Percentiles rank a stretch among this genome's conserved stretches.
Conservation (phyloP, 2,888 invertebrate genomes). For the Melolontha melolontha region DNA sequence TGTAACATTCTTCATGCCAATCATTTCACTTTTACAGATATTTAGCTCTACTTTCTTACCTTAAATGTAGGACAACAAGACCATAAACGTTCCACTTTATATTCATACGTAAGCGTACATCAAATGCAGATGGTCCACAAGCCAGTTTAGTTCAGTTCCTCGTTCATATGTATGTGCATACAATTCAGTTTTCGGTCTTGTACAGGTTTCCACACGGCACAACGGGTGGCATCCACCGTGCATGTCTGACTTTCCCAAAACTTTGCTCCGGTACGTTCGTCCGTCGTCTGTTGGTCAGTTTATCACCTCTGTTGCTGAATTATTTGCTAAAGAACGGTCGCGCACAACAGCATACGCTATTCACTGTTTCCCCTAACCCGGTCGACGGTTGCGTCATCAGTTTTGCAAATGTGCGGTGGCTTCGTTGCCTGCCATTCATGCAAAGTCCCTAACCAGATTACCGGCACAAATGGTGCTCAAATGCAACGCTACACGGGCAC, state of each 20-base stretch:
- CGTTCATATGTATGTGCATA: background rate
- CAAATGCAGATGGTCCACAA: slow-evolving; percentile 16
- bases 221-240: slow-evolving; percentile 23
- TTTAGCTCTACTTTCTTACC: no score
- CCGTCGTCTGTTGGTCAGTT: slow-evolving; percentile 21
- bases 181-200: slow-evolving; percentile 21
- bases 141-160: background rate
- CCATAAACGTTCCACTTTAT: slow-evolving; percentile 32
- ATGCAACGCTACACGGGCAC: slow-evolving; percentile 2
- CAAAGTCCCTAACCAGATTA: slow-evolving; percentile 35
- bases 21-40: no score
- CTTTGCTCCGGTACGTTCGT: slow-evolving; percentile 6
- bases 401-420: slow-evolving; percentile 27
- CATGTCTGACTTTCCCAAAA: slow-evolving; percentile 30
- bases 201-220: background rate
- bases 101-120: slow-evolving; percentile 28
- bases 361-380: background rate
- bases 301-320: slow-evolving; percentile 30
- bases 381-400: slow-evolving; percentile 28
- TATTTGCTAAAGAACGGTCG: slow-evolving; percentile 24
- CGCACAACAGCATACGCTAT: slow-evolving; percentile 26
- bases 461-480: background rate
- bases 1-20: no score
- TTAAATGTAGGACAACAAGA: background rate
- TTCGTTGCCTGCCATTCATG: slow-evolving; percentile 21